Evolutionary conservation across 2,113 vertebrate species (phyloP).

Genomic region (Equus przewalskii): DNA sequence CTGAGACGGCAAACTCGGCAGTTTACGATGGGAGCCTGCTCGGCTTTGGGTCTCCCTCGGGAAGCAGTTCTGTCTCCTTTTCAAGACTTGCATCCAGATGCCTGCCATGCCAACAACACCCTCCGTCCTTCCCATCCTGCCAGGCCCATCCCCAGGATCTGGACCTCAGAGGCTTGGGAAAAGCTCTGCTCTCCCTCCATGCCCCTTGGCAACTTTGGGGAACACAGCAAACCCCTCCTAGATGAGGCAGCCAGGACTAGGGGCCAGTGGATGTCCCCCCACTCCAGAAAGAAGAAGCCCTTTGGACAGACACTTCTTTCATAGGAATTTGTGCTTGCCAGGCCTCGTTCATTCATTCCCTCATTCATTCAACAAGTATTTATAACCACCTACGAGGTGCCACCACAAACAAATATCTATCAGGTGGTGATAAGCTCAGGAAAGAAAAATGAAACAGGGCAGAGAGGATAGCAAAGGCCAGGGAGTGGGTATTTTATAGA

Average conservation of each 20-base stretch:
- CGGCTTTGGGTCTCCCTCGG: background rate
- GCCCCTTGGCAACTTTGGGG: background rate
- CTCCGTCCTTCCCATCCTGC: background rate
- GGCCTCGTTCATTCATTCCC: background rate
- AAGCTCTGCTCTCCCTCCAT: rapidly evolving
- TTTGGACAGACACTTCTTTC: background rate
- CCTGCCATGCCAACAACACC: background rate
- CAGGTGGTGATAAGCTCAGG: background rate
- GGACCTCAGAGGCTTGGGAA: background rate
- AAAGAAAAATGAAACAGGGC: background rate
- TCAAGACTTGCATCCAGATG: background rate
- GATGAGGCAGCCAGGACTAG: background rate
- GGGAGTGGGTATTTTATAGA: background rate
- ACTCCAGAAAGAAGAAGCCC: background rate
- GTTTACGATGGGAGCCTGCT: background rate
- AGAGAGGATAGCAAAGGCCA: background rate
- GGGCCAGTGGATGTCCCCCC: rapidly evolving
- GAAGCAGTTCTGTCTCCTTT: background rate
- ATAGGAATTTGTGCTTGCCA: background rate
- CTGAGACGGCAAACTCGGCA: background rate
- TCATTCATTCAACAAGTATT: background rate
- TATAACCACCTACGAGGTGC: background rate
- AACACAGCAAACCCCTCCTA: background rate
- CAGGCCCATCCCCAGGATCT: too few species aligned
- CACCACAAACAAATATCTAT: background rate